These are phyloP conservation scores for Clinocottus analis DNA, from an alignment of 2,113 vertebrate species.

Conservation along the genomic window DNA sequence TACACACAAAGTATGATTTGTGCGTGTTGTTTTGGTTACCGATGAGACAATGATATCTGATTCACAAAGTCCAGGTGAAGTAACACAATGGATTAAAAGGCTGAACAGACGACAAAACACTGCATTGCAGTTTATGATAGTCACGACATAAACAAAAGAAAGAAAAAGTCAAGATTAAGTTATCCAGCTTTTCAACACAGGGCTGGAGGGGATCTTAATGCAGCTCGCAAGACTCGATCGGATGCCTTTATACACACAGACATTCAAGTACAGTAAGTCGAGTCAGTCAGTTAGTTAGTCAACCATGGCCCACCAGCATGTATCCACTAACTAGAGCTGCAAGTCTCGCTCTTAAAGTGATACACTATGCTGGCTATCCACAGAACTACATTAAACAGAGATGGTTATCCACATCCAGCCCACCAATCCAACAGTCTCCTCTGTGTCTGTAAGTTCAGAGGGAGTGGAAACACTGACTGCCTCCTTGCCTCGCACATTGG, in stretches of 20 bases:
- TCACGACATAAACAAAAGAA: neutral
- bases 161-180: neutral
- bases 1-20: neutral
- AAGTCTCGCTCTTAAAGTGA: conserved; percentile 22
- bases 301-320: neutral
- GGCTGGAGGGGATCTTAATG: neutral
- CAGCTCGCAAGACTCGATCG: too few relatives aligned
- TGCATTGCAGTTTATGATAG: neutral
- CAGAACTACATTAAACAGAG: conserved; percentile 40
- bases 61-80: neutral
- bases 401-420: conserved; percentile 48
- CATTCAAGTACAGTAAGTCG: too few relatives aligned
- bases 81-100: neutral
- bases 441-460: conserved; percentile 43
- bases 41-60: neutral
- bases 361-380: conserved; percentile 7
- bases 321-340: conserved; percentile 18
- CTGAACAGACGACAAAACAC: neutral
- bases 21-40: neutral
- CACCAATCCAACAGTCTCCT: conserved; percentile 57
- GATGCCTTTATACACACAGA: neutral
- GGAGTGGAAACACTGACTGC: conserved; percentile 67
- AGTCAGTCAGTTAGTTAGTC: too few relatives aligned
- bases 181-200: neutral
- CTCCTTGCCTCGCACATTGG: conserved; percentile 27